These are phyloP conservation scores for Sus cebifrons DNA, from an alignment of 2,797 vertebrate species.

Conservation along the genomic window DNA sequence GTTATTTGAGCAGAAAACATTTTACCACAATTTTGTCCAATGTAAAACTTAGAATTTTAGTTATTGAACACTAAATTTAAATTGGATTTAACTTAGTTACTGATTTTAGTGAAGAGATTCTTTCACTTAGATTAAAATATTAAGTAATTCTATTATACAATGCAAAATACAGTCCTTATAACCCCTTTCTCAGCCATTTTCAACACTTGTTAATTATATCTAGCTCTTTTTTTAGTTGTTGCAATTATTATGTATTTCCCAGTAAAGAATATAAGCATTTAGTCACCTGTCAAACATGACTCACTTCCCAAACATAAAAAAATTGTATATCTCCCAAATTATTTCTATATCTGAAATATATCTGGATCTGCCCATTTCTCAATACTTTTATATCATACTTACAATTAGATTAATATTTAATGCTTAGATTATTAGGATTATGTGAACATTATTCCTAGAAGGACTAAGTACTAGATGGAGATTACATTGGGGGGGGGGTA, in stretches of 20 bases:
- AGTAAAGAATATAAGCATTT: not conserved
- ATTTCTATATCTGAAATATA: not conserved
- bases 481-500: not conserved
- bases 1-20: not conserved
- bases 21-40: not conserved
- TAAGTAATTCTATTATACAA: not conserved
- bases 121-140: not conserved
- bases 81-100: not conserved
- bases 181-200: not conserved
- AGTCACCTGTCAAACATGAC: not conserved
- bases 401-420: not conserved
- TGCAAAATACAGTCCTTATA: not conserved
- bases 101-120: not conserved
- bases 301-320: not conserved
- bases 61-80: not conserved
- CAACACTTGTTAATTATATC: not conserved
- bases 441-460: not conserved
- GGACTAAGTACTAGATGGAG: not conserved
- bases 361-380: not conserved
- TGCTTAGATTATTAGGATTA: constrained; percentile 6
- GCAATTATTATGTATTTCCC: not conserved
- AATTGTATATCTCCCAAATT: not conserved
- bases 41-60: constrained; percentile 50
- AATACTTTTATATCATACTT: not conserved
- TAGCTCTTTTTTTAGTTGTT: not conserved